These are phyloP conservation scores for Brachypodius melanocephalos DNA, from an alignment of 2,113 vertebrate species.

Conservation along the genomic window DNA sequence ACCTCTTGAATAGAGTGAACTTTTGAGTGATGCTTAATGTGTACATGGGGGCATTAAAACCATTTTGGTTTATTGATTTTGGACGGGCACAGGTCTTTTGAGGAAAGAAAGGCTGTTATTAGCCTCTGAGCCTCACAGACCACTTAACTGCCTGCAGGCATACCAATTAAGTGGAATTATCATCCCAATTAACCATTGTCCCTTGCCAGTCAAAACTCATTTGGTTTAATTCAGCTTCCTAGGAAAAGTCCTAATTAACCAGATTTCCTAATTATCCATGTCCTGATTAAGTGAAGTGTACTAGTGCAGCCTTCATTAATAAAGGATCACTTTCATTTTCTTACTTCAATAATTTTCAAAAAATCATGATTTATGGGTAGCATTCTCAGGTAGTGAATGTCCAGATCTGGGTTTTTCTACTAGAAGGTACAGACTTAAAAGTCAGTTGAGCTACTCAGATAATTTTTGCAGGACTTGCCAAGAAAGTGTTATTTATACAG, in stretches of 20 bases:
- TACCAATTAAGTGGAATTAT: constrained; percentile 67
- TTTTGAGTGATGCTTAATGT: background rate
- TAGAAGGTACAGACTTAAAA: background rate
- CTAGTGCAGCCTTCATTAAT: constrained; percentile 15
- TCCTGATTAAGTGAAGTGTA: constrained; percentile 56
- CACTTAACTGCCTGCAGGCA: constrained; percentile 52
- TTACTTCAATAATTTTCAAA: background rate
- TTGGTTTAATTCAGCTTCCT: constrained; percentile 61
- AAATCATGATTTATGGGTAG: background rate
- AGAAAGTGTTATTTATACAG: background rate
- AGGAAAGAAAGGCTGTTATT: background rate
- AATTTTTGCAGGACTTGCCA: background rate
- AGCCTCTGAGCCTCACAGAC: constrained; percentile 7
- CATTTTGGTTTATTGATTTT: background rate
- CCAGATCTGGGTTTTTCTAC: background rate
- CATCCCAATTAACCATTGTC: constrained; percentile 69
- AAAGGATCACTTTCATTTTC: background rate
- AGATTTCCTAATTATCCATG: constrained; percentile 50
- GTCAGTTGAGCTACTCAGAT: background rate
- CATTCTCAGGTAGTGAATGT: background rate
- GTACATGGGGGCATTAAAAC: background rate
- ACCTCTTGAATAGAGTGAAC: background rate
- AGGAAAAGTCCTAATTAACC: constrained; percentile 58
- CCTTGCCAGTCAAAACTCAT: constrained; percentile 67
- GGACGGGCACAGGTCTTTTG: background rate